Base-by-base conservation (phyloP, 2,797 vertebrate genomes). In the Mormyrops attenuatus region DNA sequence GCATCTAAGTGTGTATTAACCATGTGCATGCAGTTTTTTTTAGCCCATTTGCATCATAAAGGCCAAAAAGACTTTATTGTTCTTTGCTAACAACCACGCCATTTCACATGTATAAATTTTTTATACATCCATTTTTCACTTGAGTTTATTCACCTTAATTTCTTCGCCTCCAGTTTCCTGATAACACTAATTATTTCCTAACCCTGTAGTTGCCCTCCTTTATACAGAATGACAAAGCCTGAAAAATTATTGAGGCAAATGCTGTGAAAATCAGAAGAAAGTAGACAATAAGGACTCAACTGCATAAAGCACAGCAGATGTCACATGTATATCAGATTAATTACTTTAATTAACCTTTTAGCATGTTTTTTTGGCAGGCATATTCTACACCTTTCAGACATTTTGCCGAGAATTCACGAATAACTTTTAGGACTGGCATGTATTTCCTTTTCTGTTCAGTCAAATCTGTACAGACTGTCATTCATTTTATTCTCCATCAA, bases 161-260 rank as follows among this genome's bases (percentile, higher is more conserved):
- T 87, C 69, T 57, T 87, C 26, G 80, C 80, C 44, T 87, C 30
- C 85, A 17, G 50, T 87, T 87, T 57, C 85, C 30, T 87, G 49
- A 57, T 87, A 87, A 53, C 85, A 55, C 85, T 55, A 87, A 87
- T 87, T 87, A 87, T 87, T 87, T 57, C 49, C 85, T 53, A 52
- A 87, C 85, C 85, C 85, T 57, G 50, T 20, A n/a, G 52, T 38
- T 87, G 85, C 85, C 85, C 85, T 87, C 49, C 38, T 87, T 87
- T 87, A 53, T 87, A 53, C 52, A 57, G 49, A 86, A 52, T 87
- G 85, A 87, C 49, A 53, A 87, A 87, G 85, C 49, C 26, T 87
- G 85, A 55, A 55, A 87, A 87, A 87, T 57, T 52, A 87, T 87
- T 55, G 50, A 22, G 85, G 49, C 22, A 55, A 53, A 87, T 57